Evolutionary conservation across 2,797 vertebrate genomes (phyloP).

Genomic region (Rhadinocentrus ornatus): DNA sequence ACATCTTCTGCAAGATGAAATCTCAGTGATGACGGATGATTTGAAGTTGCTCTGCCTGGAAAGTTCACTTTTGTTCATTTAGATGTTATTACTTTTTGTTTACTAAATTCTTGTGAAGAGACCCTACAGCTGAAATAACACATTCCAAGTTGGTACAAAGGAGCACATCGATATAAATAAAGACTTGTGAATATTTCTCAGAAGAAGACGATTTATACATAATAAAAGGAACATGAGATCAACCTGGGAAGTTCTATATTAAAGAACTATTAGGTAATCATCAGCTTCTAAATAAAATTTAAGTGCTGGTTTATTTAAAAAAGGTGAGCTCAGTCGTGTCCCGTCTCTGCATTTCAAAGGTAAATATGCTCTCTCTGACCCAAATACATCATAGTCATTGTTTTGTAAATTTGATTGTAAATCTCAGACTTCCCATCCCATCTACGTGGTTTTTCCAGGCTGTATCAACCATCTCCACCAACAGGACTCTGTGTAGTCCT

Average conservation of each 20-base stretch:
- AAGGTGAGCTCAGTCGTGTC: neutral
- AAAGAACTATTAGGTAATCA: neutral
- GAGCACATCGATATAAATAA: conserved; percentile 1
- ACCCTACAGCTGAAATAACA: neutral
- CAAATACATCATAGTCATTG: neutral
- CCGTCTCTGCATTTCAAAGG: neutral
- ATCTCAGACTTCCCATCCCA: neutral
- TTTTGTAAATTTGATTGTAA: neutral
- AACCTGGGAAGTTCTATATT: neutral
- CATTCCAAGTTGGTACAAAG: neutral
- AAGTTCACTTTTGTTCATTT: conserved; percentile 1
- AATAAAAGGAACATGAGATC: neutral
- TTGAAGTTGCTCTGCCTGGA: neutral
- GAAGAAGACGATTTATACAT: neutral
- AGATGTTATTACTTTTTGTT: conserved; percentile 7
- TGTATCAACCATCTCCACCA: neutral
- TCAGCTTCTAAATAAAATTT: neutral
- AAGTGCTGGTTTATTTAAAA: neutral
- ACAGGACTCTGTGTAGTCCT: neutral
- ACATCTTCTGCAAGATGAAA: neutral
- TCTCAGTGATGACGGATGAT: neutral
- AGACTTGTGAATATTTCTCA: neutral
- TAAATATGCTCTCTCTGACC: neutral
- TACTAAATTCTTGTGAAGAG: neutral
- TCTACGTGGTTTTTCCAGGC: neutral